A percentile compares a stretch with the other conserved stretches of the same genome.
Evolutionary conservation across 2,888 invertebrate genomes (phyloP).

Genomic region (Oxycera nigricornis): DNA sequence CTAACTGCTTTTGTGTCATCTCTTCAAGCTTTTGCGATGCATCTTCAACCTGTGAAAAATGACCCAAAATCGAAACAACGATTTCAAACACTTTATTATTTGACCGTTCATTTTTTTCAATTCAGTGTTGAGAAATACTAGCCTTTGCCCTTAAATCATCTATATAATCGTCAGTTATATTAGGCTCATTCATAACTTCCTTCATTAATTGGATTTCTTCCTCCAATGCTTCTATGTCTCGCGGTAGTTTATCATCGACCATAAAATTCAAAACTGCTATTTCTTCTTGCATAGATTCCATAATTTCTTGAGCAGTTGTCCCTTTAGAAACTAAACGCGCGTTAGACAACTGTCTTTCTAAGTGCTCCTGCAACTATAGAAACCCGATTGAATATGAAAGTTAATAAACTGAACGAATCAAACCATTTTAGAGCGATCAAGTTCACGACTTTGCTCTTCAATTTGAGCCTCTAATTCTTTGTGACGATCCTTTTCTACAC

Average conservation of each 20-base stretch:
- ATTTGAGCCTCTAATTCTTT: conserved; percentile 49
- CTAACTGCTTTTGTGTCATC: conserved; percentile 74
- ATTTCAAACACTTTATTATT: no score
- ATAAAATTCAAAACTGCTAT: conserved; percentile 71
- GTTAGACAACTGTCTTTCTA: conserved; percentile 48
- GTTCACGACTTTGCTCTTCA: conserved; percentile 48
- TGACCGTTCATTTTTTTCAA: no score
- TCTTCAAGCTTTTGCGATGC: conserved; percentile 72
- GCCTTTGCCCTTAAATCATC: conserved; percentile 71
- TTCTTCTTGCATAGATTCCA: conserved; percentile 48
- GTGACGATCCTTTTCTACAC: conserved; percentile 49
- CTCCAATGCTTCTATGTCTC: conserved; percentile 71
- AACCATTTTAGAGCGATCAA: conserved; percentile 46
- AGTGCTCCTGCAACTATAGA: conserved; percentile 44
- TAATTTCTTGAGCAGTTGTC: conserved; percentile 47
- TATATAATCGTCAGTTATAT: conserved; percentile 71
- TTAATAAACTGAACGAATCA: neutral
- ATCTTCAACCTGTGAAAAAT: conserved; percentile 63
- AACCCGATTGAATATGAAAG: neutral
- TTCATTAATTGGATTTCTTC: conserved; percentile 75
- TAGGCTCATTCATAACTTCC: conserved; percentile 71
- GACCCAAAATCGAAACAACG: no score
- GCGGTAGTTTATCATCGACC: conserved; percentile 79
- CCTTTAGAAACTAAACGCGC: conserved; percentile 47
- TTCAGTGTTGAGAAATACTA: no score